Base-by-base conservation (phyloP, 2,888 invertebrate genomes). In the Oligia latruncula region DNA sequence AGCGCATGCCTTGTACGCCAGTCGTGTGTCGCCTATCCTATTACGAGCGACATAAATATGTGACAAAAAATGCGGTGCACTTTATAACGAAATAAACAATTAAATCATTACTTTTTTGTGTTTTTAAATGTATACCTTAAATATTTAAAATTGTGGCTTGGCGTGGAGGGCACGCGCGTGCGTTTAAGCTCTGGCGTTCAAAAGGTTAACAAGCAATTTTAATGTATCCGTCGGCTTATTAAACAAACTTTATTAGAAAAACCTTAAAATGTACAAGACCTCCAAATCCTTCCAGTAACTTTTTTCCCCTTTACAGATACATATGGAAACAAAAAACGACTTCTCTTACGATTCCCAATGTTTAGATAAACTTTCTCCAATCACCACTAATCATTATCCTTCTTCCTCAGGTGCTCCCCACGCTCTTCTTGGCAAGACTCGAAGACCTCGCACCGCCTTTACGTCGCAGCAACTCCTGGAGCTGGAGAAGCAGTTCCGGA, bases 391-490 rank as follows among this genome's bases (percentile, higher is more conserved):
- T 11, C 0, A 17, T 13, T 5, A 6, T 4, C 0, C n/a, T 55
- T 6, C 8, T 5, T 85, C 81, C 71, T 0, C 93, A 96, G 97
- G 96, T 3, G 95, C 96, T 0, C 98, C 98, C 23, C 98, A 99
- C 94, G 98, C 99, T 1, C 93, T 97, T 0, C 95, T 97, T 23
- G 97, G 97, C 73, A 97, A 97, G 92, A 97, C 96, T 3, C 93
- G 97, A 4, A 97, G 99, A 87, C 99, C 99, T 0, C 97, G 99
- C 80, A 99, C 99, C 0, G 99, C 99, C 2, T 99, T 99, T 97
- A 99, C 99, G 2, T 99, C 98, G 29, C 99, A 99, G 93, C 99
- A 99, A 93, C 97, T 99, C 40, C 97, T 99, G 89, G 99, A 99
- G 95, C 97, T 99, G 92, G 99, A 99, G 96, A 99, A 99, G 94